These are phyloP conservation scores for Acleris sparsana DNA, from an alignment of 2,888 invertebrate genomes.

Conservation along the genomic window DNA sequence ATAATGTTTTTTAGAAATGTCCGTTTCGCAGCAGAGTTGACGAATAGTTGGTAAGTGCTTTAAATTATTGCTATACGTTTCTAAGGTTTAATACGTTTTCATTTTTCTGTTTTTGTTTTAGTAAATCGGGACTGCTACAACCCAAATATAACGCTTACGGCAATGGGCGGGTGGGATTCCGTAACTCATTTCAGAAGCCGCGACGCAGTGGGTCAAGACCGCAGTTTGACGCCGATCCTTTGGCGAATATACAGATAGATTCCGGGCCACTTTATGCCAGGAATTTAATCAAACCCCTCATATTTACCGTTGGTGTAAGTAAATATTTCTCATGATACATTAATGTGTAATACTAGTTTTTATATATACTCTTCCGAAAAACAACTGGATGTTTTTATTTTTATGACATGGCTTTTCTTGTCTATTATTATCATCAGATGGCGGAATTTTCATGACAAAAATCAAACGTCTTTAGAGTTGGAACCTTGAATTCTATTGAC, in stretches of 20 bases:
- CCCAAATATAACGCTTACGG: conserved; percentile 44
- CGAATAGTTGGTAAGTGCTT: conserved; percentile 61
- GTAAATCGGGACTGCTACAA: conserved; percentile 52
- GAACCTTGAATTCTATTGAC: too few relatives aligned
- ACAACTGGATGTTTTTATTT: conserved; percentile 24
- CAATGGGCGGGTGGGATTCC: conserved; percentile 54
- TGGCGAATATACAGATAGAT: conserved; percentile 71
- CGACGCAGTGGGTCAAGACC: conserved; percentile 55
- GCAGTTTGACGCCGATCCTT: conserved; percentile 59
- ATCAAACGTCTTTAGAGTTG: too few relatives aligned
- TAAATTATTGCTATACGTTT: conserved; percentile 32
- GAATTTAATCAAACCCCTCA: conserved; percentile 84
- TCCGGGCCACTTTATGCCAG: conserved; percentile 68
- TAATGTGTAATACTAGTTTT: too few relatives aligned
- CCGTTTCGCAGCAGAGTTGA: conserved; percentile 65
- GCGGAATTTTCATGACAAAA: too few relatives aligned
- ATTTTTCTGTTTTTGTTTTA: conserved; percentile 44
- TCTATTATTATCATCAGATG: too few relatives aligned
- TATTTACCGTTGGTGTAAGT: conserved; percentile 86
- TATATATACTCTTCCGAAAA: too few relatives aligned
- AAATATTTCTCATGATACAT: conserved; percentile 9
- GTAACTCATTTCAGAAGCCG: conserved; percentile 67
- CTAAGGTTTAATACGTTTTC: conserved; percentile 28
- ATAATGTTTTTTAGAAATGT: conserved; percentile 76
- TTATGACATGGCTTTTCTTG: too few relatives aligned